These are phyloP conservation scores for Anarhynchus alexandrinus DNA, from an alignment of 2,113 vertebrate genomes.

Conservation along the genomic window DNA sequence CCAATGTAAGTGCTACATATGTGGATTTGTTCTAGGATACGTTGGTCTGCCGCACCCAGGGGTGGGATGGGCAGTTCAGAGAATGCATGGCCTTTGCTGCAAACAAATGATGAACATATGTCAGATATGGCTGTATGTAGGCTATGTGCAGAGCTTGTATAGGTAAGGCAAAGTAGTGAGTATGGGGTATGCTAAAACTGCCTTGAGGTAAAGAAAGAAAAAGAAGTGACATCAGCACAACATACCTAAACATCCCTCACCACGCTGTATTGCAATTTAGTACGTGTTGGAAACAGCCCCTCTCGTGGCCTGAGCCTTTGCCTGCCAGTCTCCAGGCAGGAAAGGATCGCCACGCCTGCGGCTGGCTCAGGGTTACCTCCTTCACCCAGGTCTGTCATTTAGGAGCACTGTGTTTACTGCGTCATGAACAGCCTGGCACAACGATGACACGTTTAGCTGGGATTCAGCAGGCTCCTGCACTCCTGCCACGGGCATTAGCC, in stretches of 20 bases:
- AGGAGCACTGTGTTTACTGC: rapidly evolving
- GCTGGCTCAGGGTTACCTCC: not conserved
- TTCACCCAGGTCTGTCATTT: not conserved
- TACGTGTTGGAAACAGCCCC: not conserved
- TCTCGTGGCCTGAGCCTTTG: not conserved
- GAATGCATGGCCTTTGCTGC: not conserved
- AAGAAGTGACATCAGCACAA: not conserved
- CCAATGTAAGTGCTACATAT: not conserved
- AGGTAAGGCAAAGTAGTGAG: not conserved
- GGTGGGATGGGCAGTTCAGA: not conserved
- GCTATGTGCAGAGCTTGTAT: not conserved
- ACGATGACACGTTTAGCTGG: rapidly evolving
- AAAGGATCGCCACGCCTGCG: rapidly evolving
- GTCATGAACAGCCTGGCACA: not conserved
- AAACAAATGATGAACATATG: not conserved
- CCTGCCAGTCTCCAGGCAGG: not conserved
- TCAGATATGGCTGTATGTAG: not conserved
- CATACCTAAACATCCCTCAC: not conserved
- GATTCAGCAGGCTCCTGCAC: not conserved
- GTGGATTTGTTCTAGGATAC: not conserved
- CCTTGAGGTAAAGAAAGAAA: not conserved
- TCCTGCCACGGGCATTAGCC: no score
- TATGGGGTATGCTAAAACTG: not conserved
- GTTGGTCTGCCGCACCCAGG: not conserved
- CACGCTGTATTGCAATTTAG: not conserved